Conservation (phyloP, 2,888 invertebrate genomes). For the Chalcosyrphus nemorum region DNA sequence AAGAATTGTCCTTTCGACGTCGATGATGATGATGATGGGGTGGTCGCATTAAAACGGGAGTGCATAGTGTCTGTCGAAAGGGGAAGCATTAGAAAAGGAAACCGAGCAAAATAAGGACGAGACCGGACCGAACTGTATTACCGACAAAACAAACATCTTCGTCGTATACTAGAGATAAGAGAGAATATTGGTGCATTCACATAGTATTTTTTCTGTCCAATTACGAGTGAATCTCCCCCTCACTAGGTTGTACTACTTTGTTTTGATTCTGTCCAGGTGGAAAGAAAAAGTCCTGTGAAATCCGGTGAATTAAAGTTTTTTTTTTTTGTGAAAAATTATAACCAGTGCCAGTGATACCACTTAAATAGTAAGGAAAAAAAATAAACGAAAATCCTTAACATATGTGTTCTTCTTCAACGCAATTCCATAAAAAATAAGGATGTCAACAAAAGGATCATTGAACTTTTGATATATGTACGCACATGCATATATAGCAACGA, state of each 20-base stretch:
- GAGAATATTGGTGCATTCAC: conserved; percentile 42
- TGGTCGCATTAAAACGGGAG: conserved; percentile 54
- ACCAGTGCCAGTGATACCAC: conserved; percentile 48
- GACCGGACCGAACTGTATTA: conserved; percentile 55
- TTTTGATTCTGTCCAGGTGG: conserved; percentile 53
- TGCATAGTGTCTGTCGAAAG: conserved; percentile 44
- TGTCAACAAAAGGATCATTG: conserved; percentile 73
- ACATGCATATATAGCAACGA: conserved; percentile 29
- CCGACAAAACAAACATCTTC: conserved; percentile 65
- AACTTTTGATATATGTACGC: conserved; percentile 53
- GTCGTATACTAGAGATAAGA: conserved; percentile 2
- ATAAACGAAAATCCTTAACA: conserved; percentile 23
- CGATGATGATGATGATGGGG: conserved; percentile 44
- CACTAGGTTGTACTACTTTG: conserved; percentile 64
- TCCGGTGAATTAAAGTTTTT: neutral
- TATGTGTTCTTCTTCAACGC: conserved; percentile 60
- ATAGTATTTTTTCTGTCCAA: neutral
- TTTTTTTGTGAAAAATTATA: neutral
- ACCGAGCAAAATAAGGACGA: conserved; percentile 44
- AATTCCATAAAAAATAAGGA: conserved; percentile 51
- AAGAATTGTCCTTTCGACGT: conserved; percentile 50
- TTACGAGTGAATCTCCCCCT: conserved; percentile 25
- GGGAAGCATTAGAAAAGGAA: conserved; percentile 20
- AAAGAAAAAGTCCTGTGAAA: conserved; percentile 6
- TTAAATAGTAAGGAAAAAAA: neutral